A percentile compares a stretch with the other conserved stretches of the same genome.
phyloP scores from a whole-genome alignment of 2,888 invertebrate species.

The Metalampra italica region DNA sequence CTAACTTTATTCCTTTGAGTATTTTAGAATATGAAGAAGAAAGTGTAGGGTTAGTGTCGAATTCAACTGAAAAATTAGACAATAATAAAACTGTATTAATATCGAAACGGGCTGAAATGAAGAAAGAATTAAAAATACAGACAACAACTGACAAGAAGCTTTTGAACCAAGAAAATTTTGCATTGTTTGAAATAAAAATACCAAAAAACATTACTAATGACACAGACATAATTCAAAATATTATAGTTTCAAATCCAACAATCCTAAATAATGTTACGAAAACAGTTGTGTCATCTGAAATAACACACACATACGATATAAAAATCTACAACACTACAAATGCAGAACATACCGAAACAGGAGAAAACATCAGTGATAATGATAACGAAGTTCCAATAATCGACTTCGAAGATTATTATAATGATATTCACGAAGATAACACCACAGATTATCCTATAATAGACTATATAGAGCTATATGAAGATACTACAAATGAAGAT shows the following conservation, averaged over 20 bases:
- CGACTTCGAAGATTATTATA: slow-evolving; percentile 14
- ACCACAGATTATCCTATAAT: slow-evolving; percentile 56
- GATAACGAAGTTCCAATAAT: slow-evolving; percentile 33
- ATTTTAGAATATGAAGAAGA: not conserved
- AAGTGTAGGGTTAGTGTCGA: not conserved
- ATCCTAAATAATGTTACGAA: not conserved
- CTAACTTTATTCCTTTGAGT: not conserved
- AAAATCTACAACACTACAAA: no score
- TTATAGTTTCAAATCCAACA: no score
- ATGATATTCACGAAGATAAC: slow-evolving; percentile 35
- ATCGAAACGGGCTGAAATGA: no score
- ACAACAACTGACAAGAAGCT: no score
- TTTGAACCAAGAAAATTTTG: no score
- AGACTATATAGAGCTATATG: slow-evolving; percentile 61
- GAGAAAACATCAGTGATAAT: not conserved
- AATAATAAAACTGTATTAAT: not conserved
- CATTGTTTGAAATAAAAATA: not conserved
- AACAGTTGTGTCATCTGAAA: not conserved
- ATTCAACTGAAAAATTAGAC: not conserved
- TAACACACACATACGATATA: no score
- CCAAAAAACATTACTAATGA: not conserved
- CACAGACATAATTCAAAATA: not conserved
- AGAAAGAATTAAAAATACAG: no score
- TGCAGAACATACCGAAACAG: no score
- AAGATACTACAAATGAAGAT: slow-evolving; percentile 59